Evolutionary conservation across 1,140 invertebrate species (phyloP).

Genomic region (Trypoxylus dichotomus): DNA sequence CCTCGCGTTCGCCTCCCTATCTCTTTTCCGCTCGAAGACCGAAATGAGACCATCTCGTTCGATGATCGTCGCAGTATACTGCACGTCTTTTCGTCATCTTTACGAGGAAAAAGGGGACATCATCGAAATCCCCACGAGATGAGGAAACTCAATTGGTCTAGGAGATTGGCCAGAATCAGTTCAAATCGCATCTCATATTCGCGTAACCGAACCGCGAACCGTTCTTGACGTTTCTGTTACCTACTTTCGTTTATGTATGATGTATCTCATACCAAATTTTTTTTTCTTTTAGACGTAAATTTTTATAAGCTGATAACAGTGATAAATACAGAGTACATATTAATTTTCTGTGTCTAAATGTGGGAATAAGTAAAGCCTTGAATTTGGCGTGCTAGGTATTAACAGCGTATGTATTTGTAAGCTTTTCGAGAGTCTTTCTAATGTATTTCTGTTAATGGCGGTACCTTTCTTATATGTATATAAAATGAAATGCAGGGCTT

Average conservation of each 20-base stretch:
- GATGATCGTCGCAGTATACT: not conserved
- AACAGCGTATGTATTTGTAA: no score
- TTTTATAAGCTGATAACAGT: no score
- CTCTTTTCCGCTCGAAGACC: not conserved
- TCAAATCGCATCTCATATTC: slow-evolving; percentile 43
- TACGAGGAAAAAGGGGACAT: not conserved
- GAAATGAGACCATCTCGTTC: not conserved
- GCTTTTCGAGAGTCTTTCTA: no score
- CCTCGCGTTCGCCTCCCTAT: not conserved
- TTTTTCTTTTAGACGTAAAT: no score
- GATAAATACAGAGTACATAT: no score
- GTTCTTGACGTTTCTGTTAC: slow-evolving; percentile 11
- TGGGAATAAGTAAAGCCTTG: no score
- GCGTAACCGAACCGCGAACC: slow-evolving; percentile 38
- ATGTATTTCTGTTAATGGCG: no score
- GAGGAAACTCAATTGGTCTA: slow-evolving; percentile 41
- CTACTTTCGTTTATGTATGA: not conserved
- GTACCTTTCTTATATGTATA: no score
- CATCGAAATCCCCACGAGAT: slow-evolving; percentile 38
- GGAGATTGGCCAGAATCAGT: slow-evolving; percentile 35
- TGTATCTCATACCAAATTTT: no score
- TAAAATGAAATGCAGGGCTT: no score
- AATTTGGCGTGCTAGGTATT: no score
- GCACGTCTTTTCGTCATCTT: not conserved
- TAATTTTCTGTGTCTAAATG: no score